phyloP scores from a whole-genome alignment of 2,113 vertebrate genomes.

The Brienomyrus longianalis region DNA sequence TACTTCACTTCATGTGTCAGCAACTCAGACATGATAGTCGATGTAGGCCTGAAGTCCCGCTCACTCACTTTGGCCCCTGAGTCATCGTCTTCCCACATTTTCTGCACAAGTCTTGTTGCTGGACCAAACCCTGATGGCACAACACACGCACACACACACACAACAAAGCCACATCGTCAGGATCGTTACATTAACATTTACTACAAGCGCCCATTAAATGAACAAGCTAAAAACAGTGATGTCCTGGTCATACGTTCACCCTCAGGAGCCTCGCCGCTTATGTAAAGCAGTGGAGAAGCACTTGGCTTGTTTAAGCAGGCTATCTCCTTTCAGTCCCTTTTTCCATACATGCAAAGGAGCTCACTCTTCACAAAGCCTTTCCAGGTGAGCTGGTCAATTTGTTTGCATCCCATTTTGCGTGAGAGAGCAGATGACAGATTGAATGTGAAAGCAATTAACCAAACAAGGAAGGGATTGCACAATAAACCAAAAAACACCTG shows the following conservation, averaged over 20 bases:
- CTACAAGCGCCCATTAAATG: not conserved
- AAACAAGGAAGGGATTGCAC: not conserved
- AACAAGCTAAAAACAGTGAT: not conserved
- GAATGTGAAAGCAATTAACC: not conserved
- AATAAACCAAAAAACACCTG: not conserved
- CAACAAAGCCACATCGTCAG: slow-evolving; percentile 18
- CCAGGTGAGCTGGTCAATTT: not conserved
- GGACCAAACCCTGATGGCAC: slow-evolving; percentile 44
- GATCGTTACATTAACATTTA: not conserved
- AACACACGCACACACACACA: slow-evolving; percentile 13
- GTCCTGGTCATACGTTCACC: slow-evolving; percentile 4
- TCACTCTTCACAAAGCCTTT: not conserved
- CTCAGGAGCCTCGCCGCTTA: slow-evolving; percentile 41
- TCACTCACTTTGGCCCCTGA: slow-evolving; percentile 49
- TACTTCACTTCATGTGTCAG: too few species aligned
- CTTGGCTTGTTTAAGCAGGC: not conserved
- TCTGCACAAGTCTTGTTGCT: slow-evolving; percentile 46
- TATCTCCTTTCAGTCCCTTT: not conserved
- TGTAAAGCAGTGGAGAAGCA: slow-evolving; percentile 49
- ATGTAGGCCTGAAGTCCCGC: not conserved
- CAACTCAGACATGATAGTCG: not conserved
- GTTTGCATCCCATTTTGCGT: slow-evolving; percentile 17
- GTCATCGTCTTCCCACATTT: slow-evolving; percentile 54
- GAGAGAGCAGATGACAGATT: not conserved
- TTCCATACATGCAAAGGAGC: slow-evolving; percentile 10